phyloP scores from a whole-genome alignment of 2,113 vertebrate genomes.

The Silurus meridionalis region DNA sequence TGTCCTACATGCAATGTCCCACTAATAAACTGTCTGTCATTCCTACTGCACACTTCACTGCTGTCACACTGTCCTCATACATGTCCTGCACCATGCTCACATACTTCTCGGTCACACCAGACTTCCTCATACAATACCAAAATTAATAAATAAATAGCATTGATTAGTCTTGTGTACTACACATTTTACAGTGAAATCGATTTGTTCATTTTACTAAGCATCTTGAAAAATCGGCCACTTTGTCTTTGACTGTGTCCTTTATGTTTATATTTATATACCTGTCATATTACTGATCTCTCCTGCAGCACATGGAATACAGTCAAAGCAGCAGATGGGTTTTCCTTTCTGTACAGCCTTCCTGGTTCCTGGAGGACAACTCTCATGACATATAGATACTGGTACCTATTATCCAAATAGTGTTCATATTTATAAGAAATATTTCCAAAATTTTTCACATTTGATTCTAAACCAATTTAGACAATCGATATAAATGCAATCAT shows the following conservation, averaged over 20 bases:
- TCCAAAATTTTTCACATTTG: background rate
- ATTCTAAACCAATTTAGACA: background rate
- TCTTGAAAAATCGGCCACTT: background rate
- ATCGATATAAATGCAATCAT: background rate
- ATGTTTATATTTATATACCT: conserved; percentile 41
- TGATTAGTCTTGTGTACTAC: background rate
- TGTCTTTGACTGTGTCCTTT: background rate
- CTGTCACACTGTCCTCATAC: no score
- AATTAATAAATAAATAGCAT: no score
- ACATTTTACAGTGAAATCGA: background rate
- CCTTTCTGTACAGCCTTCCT: conserved; percentile 71
- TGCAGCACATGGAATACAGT: conserved; percentile 70
- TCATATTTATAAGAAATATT: background rate
- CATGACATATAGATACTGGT: conserved; percentile 68
- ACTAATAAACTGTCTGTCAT: no score
- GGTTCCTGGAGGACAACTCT: conserved; percentile 66
- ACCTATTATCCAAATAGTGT: conserved; percentile 51
- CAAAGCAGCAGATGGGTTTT: conserved; percentile 71
- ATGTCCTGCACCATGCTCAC: no score
- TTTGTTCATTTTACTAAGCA: background rate
- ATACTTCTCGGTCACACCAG: no score
- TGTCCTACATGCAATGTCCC: no score
- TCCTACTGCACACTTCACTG: no score
- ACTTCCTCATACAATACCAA: no score
- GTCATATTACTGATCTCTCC: conserved; percentile 70